These are phyloP conservation scores for Drosophila picticornis DNA, from an alignment of 2,888 invertebrate genomes.

Conservation along the genomic window DNA sequence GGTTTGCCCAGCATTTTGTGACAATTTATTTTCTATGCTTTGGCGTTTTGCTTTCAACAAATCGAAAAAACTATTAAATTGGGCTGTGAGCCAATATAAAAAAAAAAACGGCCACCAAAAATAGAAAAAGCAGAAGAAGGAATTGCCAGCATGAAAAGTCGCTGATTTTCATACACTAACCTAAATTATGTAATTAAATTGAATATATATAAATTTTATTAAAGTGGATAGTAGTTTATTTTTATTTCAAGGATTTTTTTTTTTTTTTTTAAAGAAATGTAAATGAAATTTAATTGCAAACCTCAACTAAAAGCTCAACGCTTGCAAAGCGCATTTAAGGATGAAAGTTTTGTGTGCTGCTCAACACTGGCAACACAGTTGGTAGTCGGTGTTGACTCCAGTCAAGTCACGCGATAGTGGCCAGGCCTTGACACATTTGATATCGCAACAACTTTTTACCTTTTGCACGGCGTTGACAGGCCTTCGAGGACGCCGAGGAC, in stretches of 20 bases:
- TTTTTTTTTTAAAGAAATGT: background rate
- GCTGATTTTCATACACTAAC: constrained; percentile 37
- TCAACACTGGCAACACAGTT: background rate
- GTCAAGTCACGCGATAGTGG: constrained; percentile 66
- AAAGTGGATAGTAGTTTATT: background rate
- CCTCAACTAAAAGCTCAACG: background rate
- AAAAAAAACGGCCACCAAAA: constrained; percentile 18
- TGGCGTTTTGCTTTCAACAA: constrained; percentile 78
- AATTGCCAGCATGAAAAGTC: constrained; percentile 18
- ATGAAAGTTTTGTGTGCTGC: background rate
- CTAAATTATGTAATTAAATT: background rate
- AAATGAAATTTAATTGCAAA: background rate
- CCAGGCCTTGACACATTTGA: constrained; percentile 68
- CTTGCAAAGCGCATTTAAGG: background rate
- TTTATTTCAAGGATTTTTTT: background rate
- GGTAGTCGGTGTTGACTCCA: constrained; percentile 46
- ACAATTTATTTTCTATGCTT: constrained; percentile 79
- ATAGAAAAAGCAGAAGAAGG: constrained; percentile 11
- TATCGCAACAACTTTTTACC: constrained; percentile 74
- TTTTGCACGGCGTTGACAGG: constrained; percentile 60
- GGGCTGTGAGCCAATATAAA: constrained; percentile 70
- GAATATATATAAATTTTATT: background rate
- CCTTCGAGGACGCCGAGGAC: constrained; percentile 42
- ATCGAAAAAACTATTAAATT: constrained; percentile 82
- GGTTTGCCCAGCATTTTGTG: constrained; percentile 70